Evolutionary conservation across 2,113 vertebrate species (phyloP), one percentile per base, ranked within the genome.

Genomic region (Alaudala cheleensis): DNA sequence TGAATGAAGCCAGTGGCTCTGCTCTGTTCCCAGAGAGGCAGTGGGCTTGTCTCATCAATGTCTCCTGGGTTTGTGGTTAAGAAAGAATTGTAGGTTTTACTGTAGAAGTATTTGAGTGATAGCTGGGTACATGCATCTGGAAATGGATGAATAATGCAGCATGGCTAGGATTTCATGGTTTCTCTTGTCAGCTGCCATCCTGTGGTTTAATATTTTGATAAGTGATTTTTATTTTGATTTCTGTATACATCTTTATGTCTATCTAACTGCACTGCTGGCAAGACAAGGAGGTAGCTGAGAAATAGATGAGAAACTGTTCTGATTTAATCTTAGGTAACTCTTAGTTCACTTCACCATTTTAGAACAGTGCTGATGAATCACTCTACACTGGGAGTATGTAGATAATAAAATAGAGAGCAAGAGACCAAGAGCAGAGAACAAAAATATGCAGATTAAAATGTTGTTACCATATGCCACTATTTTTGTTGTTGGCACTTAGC

Each of bases 191-290:
- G 28, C 49, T 92, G 73, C 70, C 28, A 67, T 81, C 42, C 53
- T 40, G 14, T 80, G 49, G 70, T 65, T 72, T 81, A 64, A 84
- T 29, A 87, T 57, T 53, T 61, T 57, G 50, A 79, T 69, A 64
- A 67, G 50, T 65, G 25, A 45, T 72, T 93, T 95, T 79, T 80
- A 54, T 79, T 93, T 95, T 80, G 2, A 65, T 84, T 94, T 95
- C 34, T 1, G 1, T 70, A 15, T 62, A 54, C 39, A 39, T 65
- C 58, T 81, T 76, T 66, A 49, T 39, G 39, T 60, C 56, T 73
- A 23, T 81, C 50, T 49, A 51, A 64, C 54, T 57, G 37, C 40
- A 39, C n/a, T 79, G 57, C 60, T 89, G 54, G 12, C 50, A 72
- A 72, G 57, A 56, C 37, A 85, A 79, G 51, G 34, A 86, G 29